Conservation (phyloP, 2,113 vertebrate species). For the Cyprinodon variegatus region DNA sequence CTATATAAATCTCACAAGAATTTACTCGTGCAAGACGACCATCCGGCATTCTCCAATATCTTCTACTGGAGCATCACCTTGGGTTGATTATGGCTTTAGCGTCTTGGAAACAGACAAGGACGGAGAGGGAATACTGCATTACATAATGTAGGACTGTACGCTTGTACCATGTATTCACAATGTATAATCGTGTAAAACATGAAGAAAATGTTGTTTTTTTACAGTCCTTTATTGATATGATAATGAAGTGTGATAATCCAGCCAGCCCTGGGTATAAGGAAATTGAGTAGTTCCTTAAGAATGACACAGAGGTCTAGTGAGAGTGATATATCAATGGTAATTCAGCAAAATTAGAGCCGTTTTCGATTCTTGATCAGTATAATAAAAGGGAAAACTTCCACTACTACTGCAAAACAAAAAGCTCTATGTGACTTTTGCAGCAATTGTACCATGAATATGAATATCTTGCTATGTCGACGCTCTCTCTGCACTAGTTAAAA, state of each 20-base stretch:
- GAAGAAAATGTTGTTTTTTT: background rate
- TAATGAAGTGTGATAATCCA: background rate
- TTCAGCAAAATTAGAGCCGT: too few species aligned
- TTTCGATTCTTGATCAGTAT: too few species aligned
- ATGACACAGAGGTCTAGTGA: too few species aligned
- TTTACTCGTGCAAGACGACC: conserved; percentile 59
- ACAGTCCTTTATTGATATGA: background rate
- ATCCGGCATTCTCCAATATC: conserved; percentile 33
- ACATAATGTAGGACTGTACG: background rate
- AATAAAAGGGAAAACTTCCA: too few species aligned
- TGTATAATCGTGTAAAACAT: background rate
- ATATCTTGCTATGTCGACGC: background rate
- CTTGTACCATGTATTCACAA: background rate
- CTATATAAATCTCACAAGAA: conserved; percentile 75
- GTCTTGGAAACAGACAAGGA: conserved; percentile 22
- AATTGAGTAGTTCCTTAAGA: too few species aligned
- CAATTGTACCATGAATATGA: background rate
- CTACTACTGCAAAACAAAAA: too few species aligned
- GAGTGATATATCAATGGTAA: too few species aligned
- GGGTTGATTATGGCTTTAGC: conserved; percentile 25
- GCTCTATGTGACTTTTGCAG: background rate
- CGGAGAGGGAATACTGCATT: background rate
- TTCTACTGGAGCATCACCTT: conserved; percentile 41
- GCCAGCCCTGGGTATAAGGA: too few species aligned
- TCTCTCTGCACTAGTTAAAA: too few species aligned